These are phyloP conservation scores for Scomber scombrus DNA, from an alignment of 2,113 vertebrate species.

Conservation along the genomic window DNA sequence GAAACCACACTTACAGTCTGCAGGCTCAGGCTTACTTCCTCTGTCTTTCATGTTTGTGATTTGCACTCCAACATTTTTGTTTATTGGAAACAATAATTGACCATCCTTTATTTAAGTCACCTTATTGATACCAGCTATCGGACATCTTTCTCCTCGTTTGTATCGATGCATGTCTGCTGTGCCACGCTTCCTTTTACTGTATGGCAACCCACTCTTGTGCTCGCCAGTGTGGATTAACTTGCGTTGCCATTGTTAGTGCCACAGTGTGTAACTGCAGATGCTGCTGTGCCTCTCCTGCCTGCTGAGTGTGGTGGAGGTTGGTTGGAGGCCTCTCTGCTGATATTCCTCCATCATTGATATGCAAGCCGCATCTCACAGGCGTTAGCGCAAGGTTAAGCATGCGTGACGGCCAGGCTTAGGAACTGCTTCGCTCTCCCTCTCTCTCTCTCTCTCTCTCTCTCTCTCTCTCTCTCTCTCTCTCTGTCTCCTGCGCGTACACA, in stretches of 20 bases:
- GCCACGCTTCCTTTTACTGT: slow-evolving; percentile 4
- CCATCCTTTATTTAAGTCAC: neutral
- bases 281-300: slow-evolving; percentile 43
- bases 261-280: slow-evolving; percentile 48
- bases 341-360: slow-evolving; percentile 84
- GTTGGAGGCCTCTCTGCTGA: slow-evolving; percentile 75
- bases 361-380: slow-evolving; percentile 81
- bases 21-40: neutral
- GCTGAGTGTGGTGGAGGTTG: slow-evolving; percentile 59
- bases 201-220: slow-evolving; percentile 2
- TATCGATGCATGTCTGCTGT: neutral
- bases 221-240: slow-evolving; percentile 24
- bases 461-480: slow-evolving; percentile 20
- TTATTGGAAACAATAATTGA: neutral
- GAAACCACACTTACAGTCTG: slow-evolving; percentile 45
- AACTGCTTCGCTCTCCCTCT: slow-evolving; percentile 74
- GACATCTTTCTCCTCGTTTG: slow-evolving; percentile 4
- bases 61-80: slow-evolving; percentile 22
- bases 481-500: neutral
- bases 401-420: slow-evolving; percentile 82
- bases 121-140: neutral
- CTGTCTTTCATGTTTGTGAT: neutral
- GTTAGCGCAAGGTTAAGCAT: slow-evolving; percentile 86
- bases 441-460: slow-evolving; percentile 47
- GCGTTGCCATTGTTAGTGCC: slow-evolving; percentile 20